These are phyloP conservation scores for Paguma larvata DNA, from an alignment of 2,797 vertebrate species.

Conservation along the genomic window DNA sequence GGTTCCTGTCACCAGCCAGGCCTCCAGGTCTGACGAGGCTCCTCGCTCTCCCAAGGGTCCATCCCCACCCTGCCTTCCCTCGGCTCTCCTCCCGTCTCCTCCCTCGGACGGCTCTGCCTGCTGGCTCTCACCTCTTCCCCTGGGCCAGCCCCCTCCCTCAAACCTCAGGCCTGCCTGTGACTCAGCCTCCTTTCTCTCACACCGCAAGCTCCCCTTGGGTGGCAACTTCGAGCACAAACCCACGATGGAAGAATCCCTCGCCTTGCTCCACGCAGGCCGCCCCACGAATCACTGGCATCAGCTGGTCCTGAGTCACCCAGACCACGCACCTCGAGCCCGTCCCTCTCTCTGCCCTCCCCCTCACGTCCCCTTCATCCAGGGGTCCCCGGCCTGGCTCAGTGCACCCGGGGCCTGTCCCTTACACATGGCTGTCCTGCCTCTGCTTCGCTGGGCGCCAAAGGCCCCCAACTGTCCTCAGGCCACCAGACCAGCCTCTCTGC, in stretches of 20 bases:
- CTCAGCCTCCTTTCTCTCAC: neutral
- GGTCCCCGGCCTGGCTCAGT: neutral
- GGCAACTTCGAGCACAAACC: neutral
- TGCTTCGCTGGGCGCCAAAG: neutral
- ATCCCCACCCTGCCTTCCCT: neutral
- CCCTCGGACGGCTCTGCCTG: neutral
- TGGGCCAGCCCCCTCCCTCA: neutral
- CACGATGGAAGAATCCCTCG: fast-evolving
- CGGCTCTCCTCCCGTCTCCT: neutral
- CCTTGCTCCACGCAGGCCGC: neutral
- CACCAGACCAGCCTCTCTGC: neutral
- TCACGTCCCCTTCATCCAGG: no score
- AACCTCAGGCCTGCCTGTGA: neutral
- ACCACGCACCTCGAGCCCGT: neutral
- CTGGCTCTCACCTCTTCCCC: neutral
- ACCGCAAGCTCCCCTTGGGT: fast-evolving
- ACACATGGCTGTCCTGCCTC: neutral
- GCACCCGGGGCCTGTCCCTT: neutral
- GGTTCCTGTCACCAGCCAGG: neutral
- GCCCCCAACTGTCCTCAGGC: neutral
- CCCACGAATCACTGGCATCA: neutral
- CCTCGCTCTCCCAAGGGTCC: neutral
- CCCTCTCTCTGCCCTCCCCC: neutral
- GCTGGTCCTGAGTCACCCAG: neutral
- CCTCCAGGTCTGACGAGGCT: neutral